A percentile compares a stretch with the other conserved stretches of the same genome.
These are phyloP conservation scores for Cryptomyrus ogoouensis DNA, from an alignment of 2,113 vertebrate genomes.

Conservation along the genomic window DNA sequence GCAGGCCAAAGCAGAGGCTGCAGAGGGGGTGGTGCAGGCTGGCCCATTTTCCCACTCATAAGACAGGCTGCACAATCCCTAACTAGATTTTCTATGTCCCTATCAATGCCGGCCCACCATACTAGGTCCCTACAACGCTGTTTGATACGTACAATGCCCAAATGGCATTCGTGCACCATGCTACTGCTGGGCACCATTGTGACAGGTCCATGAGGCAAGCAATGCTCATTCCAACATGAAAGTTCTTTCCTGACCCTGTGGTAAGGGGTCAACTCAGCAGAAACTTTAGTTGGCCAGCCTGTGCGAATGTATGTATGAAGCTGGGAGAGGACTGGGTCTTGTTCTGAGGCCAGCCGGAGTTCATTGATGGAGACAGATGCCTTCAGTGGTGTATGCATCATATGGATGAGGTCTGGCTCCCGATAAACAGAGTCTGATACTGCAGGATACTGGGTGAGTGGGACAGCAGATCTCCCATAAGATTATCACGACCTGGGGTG, in stretches of 20 bases:
- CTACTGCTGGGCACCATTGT: background rate
- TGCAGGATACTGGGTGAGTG: background rate
- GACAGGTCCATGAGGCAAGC: background rate
- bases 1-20: background rate
- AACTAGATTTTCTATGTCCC: too few species aligned
- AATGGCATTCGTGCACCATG: too few species aligned
- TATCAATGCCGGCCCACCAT: too few species aligned
- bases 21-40: too few species aligned
- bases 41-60: too few species aligned
- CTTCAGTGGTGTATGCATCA: background rate
- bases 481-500: background rate
- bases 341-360: background rate
- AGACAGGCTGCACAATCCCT: too few species aligned
- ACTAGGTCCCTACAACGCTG: too few species aligned
- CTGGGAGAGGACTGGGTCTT: conserved; percentile 5
- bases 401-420: conserved; percentile 20
- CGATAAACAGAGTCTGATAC: background rate
- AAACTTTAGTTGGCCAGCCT: background rate
- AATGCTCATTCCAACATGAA: background rate
- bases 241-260: too few species aligned
- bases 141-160: too few species aligned
- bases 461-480: background rate
- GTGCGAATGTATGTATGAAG: background rate
- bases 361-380: background rate
- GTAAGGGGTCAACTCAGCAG: background rate